phyloP scores from a whole-genome alignment of 2,888 invertebrate genomes.

The Eupithecia subumbrata region DNA sequence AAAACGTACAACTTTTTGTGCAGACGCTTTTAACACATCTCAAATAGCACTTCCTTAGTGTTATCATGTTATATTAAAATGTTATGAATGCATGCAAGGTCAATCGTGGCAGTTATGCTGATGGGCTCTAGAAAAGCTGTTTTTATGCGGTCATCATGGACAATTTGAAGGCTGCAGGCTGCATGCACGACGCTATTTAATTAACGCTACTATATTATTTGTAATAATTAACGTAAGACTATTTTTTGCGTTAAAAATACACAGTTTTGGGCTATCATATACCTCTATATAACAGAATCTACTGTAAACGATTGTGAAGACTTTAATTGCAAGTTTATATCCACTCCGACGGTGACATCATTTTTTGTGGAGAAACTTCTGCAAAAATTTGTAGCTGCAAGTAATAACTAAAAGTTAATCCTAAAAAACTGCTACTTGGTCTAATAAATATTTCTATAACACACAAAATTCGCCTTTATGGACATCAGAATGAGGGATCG shows the following conservation, averaged over 20 bases:
- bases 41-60: constrained; percentile 20
- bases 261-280: too few relatives aligned
- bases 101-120: not conserved
- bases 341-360: not conserved
- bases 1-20: constrained; percentile 18
- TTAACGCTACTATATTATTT: too few relatives aligned
- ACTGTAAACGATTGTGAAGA: not conserved
- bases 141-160: constrained; percentile 13
- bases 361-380: not conserved
- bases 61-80: constrained; percentile 4
- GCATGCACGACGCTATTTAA: constrained; percentile 1
- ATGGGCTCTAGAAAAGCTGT: constrained; percentile 15
- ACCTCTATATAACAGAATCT: too few relatives aligned
- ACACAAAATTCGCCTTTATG: not conserved
- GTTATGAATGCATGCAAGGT: constrained; percentile 7
- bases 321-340: not conserved
- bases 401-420: not conserved
- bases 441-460: not conserved
- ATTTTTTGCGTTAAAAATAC: too few relatives aligned
- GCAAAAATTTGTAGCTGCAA: not conserved
- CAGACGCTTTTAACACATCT: constrained; percentile 19
- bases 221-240: too few relatives aligned
- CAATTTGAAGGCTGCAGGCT: not conserved
- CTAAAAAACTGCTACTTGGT: not conserved
- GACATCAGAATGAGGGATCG: not conserved